These are phyloP conservation scores for Sisor rabdophorus DNA, from an alignment of 2,113 vertebrate genomes.

Conservation along the genomic window DNA sequence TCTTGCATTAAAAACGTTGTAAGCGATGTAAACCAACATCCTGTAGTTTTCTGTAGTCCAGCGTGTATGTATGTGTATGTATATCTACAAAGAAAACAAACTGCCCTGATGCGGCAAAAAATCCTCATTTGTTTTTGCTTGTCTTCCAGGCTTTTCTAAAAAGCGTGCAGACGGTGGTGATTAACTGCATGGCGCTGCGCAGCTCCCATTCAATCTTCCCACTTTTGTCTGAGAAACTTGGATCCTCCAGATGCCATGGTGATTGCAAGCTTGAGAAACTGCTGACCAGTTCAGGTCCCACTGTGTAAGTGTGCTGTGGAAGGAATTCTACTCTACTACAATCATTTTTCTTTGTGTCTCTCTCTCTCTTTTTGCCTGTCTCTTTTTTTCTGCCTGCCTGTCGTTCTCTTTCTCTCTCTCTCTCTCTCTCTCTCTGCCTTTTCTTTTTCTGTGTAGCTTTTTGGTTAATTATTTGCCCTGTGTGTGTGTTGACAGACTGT, in stretches of 20 bases:
- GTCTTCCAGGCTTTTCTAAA: conserved; percentile 69
- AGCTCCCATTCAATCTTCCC: conserved; percentile 82
- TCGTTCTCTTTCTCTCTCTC: neutral
- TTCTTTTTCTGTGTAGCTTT: too few relatives aligned
- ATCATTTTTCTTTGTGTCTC: too few relatives aligned
- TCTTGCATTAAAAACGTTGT: too few relatives aligned
- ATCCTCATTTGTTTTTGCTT: neutral
- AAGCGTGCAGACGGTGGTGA: conserved; percentile 65
- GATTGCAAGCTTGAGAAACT: conserved; percentile 71
- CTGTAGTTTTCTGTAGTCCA: neutral
- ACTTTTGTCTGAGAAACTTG: conserved; percentile 75
- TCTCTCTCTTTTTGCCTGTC: neutral
- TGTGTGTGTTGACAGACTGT: conserved; percentile 66
- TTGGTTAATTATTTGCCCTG: neutral
- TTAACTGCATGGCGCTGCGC: conserved; percentile 92
- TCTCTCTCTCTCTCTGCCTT: too few relatives aligned
- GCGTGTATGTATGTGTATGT: too few relatives aligned
- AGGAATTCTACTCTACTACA: too few relatives aligned
- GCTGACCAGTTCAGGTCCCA: conserved; percentile 72
- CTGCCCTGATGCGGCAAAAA: neutral
- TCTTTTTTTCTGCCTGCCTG: neutral
- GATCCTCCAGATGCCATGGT: conserved; percentile 52
- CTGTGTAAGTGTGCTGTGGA: conserved; percentile 77
- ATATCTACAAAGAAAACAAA: too few relatives aligned
- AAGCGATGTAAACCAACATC: neutral